Base-by-base conservation (phyloP, 2,888 invertebrate genomes). In the Sesamia inferens region DNA sequence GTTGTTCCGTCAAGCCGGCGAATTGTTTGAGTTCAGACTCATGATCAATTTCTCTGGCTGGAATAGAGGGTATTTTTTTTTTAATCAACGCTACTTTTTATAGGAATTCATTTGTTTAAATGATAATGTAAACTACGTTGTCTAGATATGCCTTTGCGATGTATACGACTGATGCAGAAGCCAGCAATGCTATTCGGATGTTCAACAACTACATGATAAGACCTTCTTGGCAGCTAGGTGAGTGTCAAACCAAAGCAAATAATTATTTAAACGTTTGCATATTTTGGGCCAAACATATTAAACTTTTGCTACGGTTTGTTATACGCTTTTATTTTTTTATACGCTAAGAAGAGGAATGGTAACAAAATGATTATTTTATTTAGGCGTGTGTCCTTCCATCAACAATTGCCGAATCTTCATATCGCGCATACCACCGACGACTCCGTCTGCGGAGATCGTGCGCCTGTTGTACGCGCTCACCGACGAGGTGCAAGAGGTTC, bases 391-490 rank as follows among this genome's bases (percentile, higher is more conserved):
- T 64, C 96, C 96, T 31, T 97, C 97, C 62, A 97, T 97, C 63
- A 98, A 98, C 93, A 98, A 98, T 92, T 98, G 98, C 88, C 97
- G 98, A 68, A 96, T 98, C 70, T 97, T 97, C 90, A 96, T 98
- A 83, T 95, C 95, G 58, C 95, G 95, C 80, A 95, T 96, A 75
- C 90, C 97, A 96, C 86, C 97, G 93, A 96, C 95, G 62, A 97
- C 97, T 82, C 94, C 96, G 11, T 96, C 96, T 68, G 96, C 96
- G n/a, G 97, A 97, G 90, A 97, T 98, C 71, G 92, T 94, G 48
- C 93, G 94, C 0, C 92, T 96, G 84, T 95, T 98, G 92, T 95
- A 95, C 82, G 96, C 97, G 75, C 91, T 95, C 44, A 96, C 96
- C 64, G 96, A 96, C 75, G 96, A 96, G 85, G 95, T 95, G 86